Evolutionary conservation across 2,797 vertebrate genomes (phyloP).

Genomic region (Scarus forsteni): DNA sequence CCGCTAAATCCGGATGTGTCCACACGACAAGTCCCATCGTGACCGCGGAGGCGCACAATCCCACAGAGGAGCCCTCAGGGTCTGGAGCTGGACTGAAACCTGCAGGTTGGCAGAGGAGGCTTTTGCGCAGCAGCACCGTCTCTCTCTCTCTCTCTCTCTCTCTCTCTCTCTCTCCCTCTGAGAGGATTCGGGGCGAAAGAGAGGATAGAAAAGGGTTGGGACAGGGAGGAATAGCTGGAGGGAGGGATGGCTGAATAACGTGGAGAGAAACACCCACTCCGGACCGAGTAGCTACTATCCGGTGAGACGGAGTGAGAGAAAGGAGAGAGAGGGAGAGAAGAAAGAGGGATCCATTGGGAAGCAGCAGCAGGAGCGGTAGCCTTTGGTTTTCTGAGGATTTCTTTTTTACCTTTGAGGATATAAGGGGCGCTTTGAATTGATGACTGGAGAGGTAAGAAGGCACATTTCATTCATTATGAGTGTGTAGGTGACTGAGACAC

Average conservation of each 20-base stretch:
- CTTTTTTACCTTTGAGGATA: slow-evolving; percentile 51
- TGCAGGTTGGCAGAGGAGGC: slow-evolving; percentile 40
- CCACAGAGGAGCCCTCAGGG: slow-evolving; percentile 31
- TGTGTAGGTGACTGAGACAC: slow-evolving; percentile 3
- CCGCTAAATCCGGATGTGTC: slow-evolving; percentile 27
- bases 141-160: slow-evolving; percentile 22
- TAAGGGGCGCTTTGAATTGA: slow-evolving; percentile 66
- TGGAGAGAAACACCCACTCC: slow-evolving; percentile 80
- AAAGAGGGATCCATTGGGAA: slow-evolving; percentile 39
- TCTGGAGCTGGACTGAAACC: slow-evolving; percentile 37
- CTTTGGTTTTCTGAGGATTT: slow-evolving; percentile 55
- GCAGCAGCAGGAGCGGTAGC: slow-evolving; percentile 34
- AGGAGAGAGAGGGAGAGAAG: slow-evolving; percentile 40
- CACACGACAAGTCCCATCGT: slow-evolving; percentile 28
- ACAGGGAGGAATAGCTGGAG: slow-evolving; percentile 76
- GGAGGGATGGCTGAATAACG: slow-evolving; percentile 80
- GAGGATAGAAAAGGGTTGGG: slow-evolving; percentile 66
- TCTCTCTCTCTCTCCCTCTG: slow-evolving; percentile 38
- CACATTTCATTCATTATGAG: slow-evolving; percentile 55
- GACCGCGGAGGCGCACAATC: slow-evolving; percentile 33
- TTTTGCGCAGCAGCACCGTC: slow-evolving; percentile 59
- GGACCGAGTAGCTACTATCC: slow-evolving; percentile 68
- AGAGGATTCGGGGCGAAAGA: slow-evolving; percentile 46
- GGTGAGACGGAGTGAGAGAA: slow-evolving; percentile 62
- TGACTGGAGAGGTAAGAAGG: slow-evolving; percentile 74